Evolutionary conservation across 2,797 vertebrate species (phyloP).

Genomic region (Lophius americanus): DNA sequence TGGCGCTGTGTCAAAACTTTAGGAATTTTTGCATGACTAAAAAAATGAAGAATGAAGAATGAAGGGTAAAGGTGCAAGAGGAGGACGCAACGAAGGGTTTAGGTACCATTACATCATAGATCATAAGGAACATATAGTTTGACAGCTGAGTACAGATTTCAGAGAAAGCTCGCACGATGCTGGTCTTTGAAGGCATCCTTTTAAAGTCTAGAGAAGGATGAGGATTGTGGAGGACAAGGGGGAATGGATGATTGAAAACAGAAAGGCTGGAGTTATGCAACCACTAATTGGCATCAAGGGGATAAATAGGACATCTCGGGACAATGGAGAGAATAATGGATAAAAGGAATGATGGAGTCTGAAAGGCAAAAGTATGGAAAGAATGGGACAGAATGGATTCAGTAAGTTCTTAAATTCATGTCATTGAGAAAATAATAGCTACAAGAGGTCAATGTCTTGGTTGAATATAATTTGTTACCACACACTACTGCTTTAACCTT

Average conservation of each 20-base stretch:
- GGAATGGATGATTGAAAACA: background rate
- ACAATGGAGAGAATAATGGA: slow-evolving; percentile 2
- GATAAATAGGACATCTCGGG: background rate
- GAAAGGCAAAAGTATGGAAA: slow-evolving; percentile 14
- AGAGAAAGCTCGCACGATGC: no score
- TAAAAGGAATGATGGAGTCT: background rate
- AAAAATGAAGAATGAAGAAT: slow-evolving; percentile 1
- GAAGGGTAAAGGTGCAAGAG: background rate
- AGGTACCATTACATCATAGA: slow-evolving; percentile 13
- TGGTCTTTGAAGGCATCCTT: background rate
- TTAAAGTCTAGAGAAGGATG: background rate
- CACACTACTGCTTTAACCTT: background rate
- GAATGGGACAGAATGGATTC: slow-evolving; percentile 1
- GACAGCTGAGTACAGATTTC: background rate
- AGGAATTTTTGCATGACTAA: slow-evolving; percentile 48
- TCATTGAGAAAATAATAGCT: slow-evolving; percentile 36
- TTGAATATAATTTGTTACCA: background rate
- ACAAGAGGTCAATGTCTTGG: slow-evolving; percentile 41
- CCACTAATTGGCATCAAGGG: slow-evolving; percentile 13
- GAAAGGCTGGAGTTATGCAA: slow-evolving; percentile 14
- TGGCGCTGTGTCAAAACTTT: slow-evolving; percentile 8
- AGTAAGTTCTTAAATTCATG: slow-evolving; percentile 42
- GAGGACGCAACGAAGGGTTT: background rate
- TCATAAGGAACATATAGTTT: background rate
- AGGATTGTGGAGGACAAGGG: background rate